Base-by-base conservation (phyloP, 2,113 vertebrate species). In the Talpa occidentalis region DNA sequence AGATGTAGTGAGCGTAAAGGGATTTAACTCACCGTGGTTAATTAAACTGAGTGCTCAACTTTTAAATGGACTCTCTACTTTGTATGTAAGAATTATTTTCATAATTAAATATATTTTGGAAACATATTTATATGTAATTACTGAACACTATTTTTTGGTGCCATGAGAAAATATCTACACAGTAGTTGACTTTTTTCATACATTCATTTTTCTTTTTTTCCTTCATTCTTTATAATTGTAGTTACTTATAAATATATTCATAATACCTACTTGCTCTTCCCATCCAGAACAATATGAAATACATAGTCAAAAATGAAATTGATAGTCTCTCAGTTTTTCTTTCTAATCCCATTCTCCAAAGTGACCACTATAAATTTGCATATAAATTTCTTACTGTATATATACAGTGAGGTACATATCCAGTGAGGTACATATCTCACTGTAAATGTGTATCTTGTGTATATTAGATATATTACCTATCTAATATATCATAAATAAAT, bases 41-140 rank as follows among this genome's bases (percentile, higher is more conserved):
- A 73, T 74, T 84, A 32, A 90, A 69, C 17, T 14, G 44, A 30
- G 21, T 10, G 62, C 12, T 66, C 47, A 91, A 49, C 7, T 60
- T 91, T 73, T 62, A 21, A 80, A 90, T 76, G 3, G 56, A 84
- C 35, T 72, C 59, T 49, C 24, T 83, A 72, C 62, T 87, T 88
- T 94, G 12, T 47, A 54, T 49, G 47, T 47, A 96, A 70, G 24
- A 90, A 84, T 80, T 79, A 83, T 47, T 60, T 92, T 94, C 10
- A 37, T 84, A 60, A 76, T 59, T 76, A 82, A 59, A 52, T 42
- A 76, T 88, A n/a, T 70, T 95, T 90, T 90, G 56, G 74, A 76
- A 86, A 37, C 14, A 44, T 87, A 88, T 95, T 95, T 1, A n/a
- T 59, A 70, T 40, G 6, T 44, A 94, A 77, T 28, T 54, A 47